Evolutionary conservation across 2,113 vertebrate species (phyloP).

Genomic region (Cathartes aura): DNA sequence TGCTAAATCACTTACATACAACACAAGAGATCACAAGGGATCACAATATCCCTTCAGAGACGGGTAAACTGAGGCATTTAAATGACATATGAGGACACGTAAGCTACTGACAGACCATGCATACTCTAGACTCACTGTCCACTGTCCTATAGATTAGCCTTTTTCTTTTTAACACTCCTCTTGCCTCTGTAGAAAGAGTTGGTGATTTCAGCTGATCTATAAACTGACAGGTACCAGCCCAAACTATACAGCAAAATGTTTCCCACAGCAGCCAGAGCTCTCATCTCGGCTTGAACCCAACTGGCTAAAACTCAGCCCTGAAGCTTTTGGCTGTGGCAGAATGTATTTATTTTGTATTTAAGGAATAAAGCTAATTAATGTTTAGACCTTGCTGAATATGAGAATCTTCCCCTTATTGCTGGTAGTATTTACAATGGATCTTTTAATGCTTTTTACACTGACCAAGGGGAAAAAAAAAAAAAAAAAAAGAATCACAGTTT

Average conservation of each 20-base stretch:
- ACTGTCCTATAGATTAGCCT: accelerated
- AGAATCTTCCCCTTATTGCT: neutral
- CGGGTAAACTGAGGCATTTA: neutral
- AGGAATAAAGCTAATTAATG: slow-evolving; percentile 7
- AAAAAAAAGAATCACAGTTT: neutral
- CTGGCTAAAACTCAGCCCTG: neutral
- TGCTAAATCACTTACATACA: neutral
- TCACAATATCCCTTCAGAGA: neutral
- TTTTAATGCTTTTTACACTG: neutral
- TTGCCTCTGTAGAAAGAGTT: neutral
- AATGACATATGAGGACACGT: neutral
- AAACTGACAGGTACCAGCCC: neutral
- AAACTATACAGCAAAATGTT: neutral
- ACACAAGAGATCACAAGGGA: neutral
- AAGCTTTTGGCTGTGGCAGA: neutral
- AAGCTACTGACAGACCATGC: neutral
- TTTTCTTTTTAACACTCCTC: neutral
- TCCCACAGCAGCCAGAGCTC: neutral
- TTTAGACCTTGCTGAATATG: neutral
- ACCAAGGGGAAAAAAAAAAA: neutral
- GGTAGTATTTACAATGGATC: neutral
- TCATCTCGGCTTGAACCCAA: neutral
- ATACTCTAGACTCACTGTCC: neutral
- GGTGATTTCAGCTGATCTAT: neutral
- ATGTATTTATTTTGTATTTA: neutral